Conservation (phyloP, 2,888 invertebrate species). For the Agrochola macilenta region DNA sequence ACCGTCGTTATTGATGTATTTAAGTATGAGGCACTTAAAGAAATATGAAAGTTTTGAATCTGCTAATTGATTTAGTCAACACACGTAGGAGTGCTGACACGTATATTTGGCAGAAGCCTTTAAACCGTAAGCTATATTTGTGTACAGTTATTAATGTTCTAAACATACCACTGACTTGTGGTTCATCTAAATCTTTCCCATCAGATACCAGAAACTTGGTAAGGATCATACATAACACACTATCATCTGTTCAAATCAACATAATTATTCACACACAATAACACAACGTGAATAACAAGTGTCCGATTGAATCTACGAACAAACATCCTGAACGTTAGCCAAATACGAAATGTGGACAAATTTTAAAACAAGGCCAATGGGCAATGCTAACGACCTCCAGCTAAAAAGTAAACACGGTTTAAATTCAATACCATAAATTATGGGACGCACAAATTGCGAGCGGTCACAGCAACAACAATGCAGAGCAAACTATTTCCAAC, state of each 20-base stretch:
- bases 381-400: constrained; percentile 63
- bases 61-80: constrained; percentile 17
- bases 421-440: constrained; percentile 61
- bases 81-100: background rate
- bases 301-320: constrained; percentile 60
- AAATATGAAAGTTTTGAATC: constrained; percentile 10
- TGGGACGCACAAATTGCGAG: constrained; percentile 52
- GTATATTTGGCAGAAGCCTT: constrained; percentile 29
- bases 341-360: constrained; percentile 69
- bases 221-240: constrained; percentile 1
- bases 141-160: constrained; percentile 17
- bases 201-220: background rate
- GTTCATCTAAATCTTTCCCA: background rate
- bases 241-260: constrained; percentile 16
- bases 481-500: constrained; percentile 49
- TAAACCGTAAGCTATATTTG: constrained; percentile 30
- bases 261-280: constrained; percentile 46
- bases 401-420: constrained; percentile 62
- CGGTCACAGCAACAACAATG: constrained; percentile 55
- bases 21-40: background rate
- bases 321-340: constrained; percentile 71
- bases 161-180: background rate
- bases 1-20: background rate
- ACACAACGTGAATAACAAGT: constrained; percentile 39
- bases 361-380: constrained; percentile 57